Evolutionary conservation across 2,113 vertebrate genomes (phyloP).

Genomic region (Paradisaea rubra): DNA sequence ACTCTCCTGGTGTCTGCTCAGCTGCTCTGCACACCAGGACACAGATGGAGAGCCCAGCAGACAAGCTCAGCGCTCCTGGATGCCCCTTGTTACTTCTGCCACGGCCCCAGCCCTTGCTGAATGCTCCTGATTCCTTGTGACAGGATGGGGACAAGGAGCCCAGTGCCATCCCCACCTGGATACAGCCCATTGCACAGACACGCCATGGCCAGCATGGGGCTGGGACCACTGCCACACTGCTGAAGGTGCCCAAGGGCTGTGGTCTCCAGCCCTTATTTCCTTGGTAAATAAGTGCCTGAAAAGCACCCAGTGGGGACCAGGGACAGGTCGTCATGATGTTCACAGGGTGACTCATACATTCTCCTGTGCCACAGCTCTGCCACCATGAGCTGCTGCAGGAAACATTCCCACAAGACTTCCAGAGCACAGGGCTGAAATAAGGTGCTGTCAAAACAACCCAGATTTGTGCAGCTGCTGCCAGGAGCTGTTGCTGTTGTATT

Average conservation of each 20-base stretch:
- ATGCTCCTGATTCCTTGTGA: accelerated
- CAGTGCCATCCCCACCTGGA: background rate
- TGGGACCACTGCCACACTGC: no score
- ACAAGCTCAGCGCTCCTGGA: background rate
- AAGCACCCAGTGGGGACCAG: background rate
- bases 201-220: accelerated
- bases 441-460: slow-evolving; percentile 17
- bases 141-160: background rate
- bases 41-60: background rate
- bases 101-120: background rate
- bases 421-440: background rate
- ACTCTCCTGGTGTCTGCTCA: background rate
- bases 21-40: background rate
- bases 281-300: background rate
- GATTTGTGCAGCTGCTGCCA: slow-evolving; percentile 5
- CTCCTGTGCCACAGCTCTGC: background rate
- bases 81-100: background rate
- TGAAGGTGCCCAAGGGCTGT: no score
- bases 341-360: background rate
- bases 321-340: accelerated
- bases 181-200: accelerated
- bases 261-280: background rate
- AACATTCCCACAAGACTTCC: background rate
- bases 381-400: background rate
- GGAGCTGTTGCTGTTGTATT: background rate